Base-by-base conservation (phyloP, 2,113 vertebrate species). In the Colaptes auratus region DNA sequence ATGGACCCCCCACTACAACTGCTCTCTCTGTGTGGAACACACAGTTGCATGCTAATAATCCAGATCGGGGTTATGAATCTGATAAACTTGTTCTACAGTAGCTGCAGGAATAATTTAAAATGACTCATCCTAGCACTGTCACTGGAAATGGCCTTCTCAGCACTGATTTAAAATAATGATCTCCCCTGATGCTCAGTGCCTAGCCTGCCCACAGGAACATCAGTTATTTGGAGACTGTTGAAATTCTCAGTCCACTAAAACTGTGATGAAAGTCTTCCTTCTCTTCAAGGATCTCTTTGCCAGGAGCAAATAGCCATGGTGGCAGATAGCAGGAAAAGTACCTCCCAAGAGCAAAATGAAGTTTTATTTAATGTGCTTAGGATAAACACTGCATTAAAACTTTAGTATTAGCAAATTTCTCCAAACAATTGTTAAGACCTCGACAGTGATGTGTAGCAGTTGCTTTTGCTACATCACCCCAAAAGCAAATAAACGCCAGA, bases 241-340 rank as follows among this genome's bases (percentile, higher is more conserved):
- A 52, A 88, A 56, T 77, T 76, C 71, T 84, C 74, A 79, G 55
- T 85, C 85, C 89, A 74, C 71, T 82, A 74, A 91, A 94, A 85
- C 21, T 71, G 36, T 92, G 87, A 89, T 87, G 69, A 89, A 93
- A 92, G 48, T 88, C 67, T 89, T 89, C 67, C 83, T 93, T 88
- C 86, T 77, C 78, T 93, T 89, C 35, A 89, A 85, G 60, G 48
- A 77, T 79, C 15, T 80, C 50, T 89, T 90, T 94, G 89, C 87
- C 82, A 87, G 91, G 15, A 95, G 77, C 81, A 96, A 95, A 92
- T 75, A 89, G 63, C 36, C 82, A 92, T 42, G 52, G 59, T 92
- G 60, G 35, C 84, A 95, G 94, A 93, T 95, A 94, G 89, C 5
- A 10, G n/a, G 70, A 79, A 63, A 84, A 89, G 42, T 63, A 70